Base-by-base conservation (phyloP, 2,113 vertebrate species). In the Ophthalmolycus amberensis region DNA sequence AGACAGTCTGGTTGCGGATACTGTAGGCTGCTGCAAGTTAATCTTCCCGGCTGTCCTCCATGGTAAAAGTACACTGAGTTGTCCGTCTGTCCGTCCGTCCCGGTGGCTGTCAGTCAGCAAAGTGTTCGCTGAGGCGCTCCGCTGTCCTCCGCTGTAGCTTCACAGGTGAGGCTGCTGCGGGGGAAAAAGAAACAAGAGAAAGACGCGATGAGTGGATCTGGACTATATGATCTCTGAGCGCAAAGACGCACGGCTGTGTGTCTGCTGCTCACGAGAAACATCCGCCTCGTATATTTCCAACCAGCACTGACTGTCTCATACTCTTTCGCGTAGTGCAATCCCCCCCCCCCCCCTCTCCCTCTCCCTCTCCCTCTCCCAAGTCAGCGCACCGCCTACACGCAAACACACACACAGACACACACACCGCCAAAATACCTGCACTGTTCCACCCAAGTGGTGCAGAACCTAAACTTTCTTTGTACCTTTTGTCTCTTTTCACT, bases 351-450 rank as follows among this genome's bases (percentile, higher is more conserved):
- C 37, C 82, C 72, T 54, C 75, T 27, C 54, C 34, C 75, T 27
- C 54, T n/a, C n/a, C 25, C 25, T 25, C 25, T 25, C 80, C 48
- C 46, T 48, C 69, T 65, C 92, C 92, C 93, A 93, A 95, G 94
- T 86, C 59, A 75, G 92, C 94, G 91, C 94, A 94, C 95, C 94
- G 93, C 95, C 95, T 94, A 62, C 58, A 69, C 54, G 20, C 78
- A 69, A 67, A 34, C 40, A 34, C 68, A 44, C 56, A 20, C 56
- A 25, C 25, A 1, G 25, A 25, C 25, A 62, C 44, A 48, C 76
- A 37, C 68, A 44, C 76, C 1, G 25, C 22, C 44, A 54, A 59
- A 75, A 85, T 81, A 88, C 85, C 71, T 72, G 65, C 72, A 65
- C 77, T 75, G 66, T 79, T 84, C 42, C 38, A 65, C 52, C 50